phyloP scores from a whole-genome alignment of 2,113 vertebrate genomes.

The Neofelis nebulosa region DNA sequence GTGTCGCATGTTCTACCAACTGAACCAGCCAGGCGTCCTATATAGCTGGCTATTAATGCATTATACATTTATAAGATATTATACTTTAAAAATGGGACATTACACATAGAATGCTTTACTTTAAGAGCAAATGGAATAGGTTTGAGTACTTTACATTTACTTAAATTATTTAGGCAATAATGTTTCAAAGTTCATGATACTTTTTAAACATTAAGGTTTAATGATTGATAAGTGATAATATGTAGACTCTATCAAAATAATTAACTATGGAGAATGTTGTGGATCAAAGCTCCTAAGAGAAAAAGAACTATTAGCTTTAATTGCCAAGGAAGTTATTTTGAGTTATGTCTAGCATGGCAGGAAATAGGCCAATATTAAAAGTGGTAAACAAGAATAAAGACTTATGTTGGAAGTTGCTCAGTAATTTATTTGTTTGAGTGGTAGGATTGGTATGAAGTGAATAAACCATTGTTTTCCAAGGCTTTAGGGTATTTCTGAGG shows the following conservation, averaged over 20 bases:
- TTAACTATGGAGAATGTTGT: background rate
- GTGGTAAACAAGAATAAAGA: slow-evolving; percentile 44
- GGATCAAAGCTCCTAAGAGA: slow-evolving; percentile 20
- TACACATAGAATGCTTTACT: background rate
- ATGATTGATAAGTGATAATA: background rate
- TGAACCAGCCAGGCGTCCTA: background rate
- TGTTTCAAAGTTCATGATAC: background rate
- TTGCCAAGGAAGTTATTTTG: slow-evolving; percentile 23
- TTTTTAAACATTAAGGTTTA: background rate
- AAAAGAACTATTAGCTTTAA: background rate
- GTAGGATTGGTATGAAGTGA: background rate
- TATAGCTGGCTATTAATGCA: background rate
- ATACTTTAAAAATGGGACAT: background rate
- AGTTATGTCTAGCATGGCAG: slow-evolving; percentile 19
- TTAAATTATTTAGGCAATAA: slow-evolving; percentile 20
- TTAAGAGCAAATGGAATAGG: background rate
- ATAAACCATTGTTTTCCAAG: slow-evolving; percentile 67
- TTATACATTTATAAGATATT: background rate
- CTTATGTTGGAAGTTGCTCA: background rate
- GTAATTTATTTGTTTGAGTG: slow-evolving; percentile 56
- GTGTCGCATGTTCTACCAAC: background rate
- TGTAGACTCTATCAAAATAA: background rate
- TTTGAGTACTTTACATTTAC: background rate
- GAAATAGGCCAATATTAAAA: slow-evolving; percentile 11
- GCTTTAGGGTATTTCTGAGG: slow-evolving; percentile 61